phyloP scores from a whole-genome alignment of 2,797 vertebrate species.

The Arnoldichthys spilopterus region DNA sequence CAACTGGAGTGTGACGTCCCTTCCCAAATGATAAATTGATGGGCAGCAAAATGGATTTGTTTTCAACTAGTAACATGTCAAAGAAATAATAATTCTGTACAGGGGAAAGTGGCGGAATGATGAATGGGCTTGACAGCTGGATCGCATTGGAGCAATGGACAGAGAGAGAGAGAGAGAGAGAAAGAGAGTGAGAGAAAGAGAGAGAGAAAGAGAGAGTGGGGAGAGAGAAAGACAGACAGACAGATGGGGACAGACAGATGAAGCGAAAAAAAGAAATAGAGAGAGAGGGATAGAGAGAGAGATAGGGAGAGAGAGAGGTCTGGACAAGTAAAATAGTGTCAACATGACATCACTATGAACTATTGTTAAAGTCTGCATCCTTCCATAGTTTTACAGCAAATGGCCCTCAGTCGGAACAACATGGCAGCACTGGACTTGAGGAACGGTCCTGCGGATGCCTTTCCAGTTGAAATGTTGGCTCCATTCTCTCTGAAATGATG shows the following conservation, averaged over 20 bases:
- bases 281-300: background rate
- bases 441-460: conserved; percentile 36
- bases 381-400: background rate
- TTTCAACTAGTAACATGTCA: conserved; percentile 85
- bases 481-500: conserved; percentile 38
- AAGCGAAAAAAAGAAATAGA: too few species aligned
- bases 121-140: conserved; percentile 79
- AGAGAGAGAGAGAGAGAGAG: conserved; percentile 57
- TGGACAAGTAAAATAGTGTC: background rate
- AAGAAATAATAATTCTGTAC: conserved; percentile 84
- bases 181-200: conserved; percentile 9
- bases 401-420: background rate
- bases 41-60: conserved; percentile 85
- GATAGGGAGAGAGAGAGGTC: background rate
- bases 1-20: conserved; percentile 79
- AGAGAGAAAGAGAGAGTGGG: conserved; percentile 53
- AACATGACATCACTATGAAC: conserved; percentile 38
- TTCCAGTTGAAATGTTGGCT: conserved; percentile 24
- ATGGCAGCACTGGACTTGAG: conserved; percentile 7
- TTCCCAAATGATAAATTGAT: conserved; percentile 82
- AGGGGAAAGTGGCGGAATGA: conserved; percentile 77
- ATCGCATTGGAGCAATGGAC: conserved; percentile 76
- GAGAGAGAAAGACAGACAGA: conserved; percentile 12
- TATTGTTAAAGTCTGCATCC: conserved; percentile 57
- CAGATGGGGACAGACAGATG: background rate